phyloP scores from a whole-genome alignment of 2,113 vertebrate species.

The Equus przewalskii region DNA sequence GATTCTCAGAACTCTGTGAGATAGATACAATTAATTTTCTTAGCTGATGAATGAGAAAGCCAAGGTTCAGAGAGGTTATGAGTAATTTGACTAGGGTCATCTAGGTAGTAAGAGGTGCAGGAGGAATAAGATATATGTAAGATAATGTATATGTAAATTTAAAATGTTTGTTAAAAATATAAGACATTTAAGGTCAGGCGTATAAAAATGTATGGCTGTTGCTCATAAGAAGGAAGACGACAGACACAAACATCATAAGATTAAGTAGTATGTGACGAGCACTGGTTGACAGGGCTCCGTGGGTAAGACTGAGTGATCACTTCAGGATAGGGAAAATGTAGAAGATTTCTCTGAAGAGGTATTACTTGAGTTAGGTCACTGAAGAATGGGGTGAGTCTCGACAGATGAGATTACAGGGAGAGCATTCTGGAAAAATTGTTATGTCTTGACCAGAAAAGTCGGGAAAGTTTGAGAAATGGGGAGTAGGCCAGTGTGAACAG shows the following conservation, averaged over 20 bases:
- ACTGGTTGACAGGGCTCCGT: fast-evolving
- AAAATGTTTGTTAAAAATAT: not conserved
- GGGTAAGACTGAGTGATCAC: not conserved
- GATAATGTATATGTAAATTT: not conserved
- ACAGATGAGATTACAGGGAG: not conserved
- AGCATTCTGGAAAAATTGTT: not conserved
- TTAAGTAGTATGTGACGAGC: not conserved
- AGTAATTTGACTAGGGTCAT: not conserved
- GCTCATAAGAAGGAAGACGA: not conserved
- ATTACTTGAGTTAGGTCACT: not conserved
- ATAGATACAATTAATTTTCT: not conserved
- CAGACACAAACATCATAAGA: not conserved
- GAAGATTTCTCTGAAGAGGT: not conserved
- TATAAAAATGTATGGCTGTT: not conserved
- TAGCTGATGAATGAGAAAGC: not conserved
- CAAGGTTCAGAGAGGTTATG: not conserved
- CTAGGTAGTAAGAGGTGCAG: not conserved
- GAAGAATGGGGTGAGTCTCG: not conserved
- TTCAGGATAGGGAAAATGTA: too few relatives aligned
- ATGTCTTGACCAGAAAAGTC: not conserved
- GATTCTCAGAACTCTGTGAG: not conserved
- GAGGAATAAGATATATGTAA: not conserved
- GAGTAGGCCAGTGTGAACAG: not conserved
- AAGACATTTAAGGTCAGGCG: not conserved
- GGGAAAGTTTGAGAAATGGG: not conserved